These are phyloP conservation scores for Dinoponera quadriceps DNA, from an alignment of 1,140 invertebrate genomes.

Conservation along the genomic window DNA sequence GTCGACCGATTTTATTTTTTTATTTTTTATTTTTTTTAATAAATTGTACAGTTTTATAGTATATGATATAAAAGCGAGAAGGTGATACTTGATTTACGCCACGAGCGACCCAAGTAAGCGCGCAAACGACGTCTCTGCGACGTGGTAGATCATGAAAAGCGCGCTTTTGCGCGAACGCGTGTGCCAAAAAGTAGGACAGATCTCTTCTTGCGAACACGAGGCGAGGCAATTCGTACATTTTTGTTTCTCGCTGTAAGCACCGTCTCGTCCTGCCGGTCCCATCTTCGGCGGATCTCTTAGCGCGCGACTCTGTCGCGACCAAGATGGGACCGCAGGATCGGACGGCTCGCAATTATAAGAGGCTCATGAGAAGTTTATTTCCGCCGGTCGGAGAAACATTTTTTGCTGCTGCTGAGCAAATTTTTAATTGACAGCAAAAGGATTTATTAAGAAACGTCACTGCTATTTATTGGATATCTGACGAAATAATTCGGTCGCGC, in stretches of 20 bases:
- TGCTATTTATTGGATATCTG: too few species aligned
- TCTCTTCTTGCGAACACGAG: background rate
- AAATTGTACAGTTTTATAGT: too few species aligned
- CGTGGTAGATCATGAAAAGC: too few species aligned
- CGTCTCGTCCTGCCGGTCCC: slow-evolving; percentile 2
- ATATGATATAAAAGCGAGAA: background rate
- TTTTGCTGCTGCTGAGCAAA: too few species aligned
- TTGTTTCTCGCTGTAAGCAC: background rate
- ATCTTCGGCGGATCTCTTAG: slow-evolving; percentile 1
- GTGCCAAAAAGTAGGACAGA: slow-evolving; percentile 72
- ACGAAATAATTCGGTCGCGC: too few species aligned
- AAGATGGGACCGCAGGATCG: slow-evolving; percentile 14
- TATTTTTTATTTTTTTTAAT: too few species aligned
- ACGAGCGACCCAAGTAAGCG: background rate
- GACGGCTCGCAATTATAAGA: background rate
- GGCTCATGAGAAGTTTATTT: background rate
- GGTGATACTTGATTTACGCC: background rate
- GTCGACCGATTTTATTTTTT: too few species aligned
- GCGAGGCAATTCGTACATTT: slow-evolving; percentile 12
- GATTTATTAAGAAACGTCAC: too few species aligned
- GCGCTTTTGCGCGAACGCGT: slow-evolving; percentile 56
- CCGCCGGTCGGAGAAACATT: too few species aligned
- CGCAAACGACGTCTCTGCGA: background rate
- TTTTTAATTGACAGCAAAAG: too few species aligned
- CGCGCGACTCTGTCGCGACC: background rate